These are phyloP conservation scores for Hyppa rectilinea DNA, from an alignment of 2,888 invertebrate species.

Conservation along the genomic window DNA sequence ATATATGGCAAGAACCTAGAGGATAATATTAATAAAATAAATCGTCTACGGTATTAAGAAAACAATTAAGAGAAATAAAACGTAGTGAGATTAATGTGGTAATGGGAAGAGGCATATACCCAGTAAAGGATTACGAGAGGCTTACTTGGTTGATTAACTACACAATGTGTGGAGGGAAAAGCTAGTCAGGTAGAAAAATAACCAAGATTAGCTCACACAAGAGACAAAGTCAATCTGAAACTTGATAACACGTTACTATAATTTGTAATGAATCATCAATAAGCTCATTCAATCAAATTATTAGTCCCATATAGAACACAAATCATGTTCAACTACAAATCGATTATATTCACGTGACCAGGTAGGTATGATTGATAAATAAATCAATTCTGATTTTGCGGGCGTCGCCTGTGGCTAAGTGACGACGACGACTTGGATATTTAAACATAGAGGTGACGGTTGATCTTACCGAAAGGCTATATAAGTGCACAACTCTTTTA, in stretches of 20 bases:
- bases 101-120: not conserved
- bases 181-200: not conserved
- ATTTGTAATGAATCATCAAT: conserved; percentile 14
- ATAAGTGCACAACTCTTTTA: not conserved
- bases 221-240: not conserved
- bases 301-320: conserved; percentile 10
- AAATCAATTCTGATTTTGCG: conserved; percentile 34
- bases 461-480: not conserved
- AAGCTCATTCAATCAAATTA: not conserved
- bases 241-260: not conserved
- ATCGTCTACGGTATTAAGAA: not conserved
- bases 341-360: conserved; percentile 29
- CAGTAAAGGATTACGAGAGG: not conserved
- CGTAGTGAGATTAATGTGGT: not conserved
- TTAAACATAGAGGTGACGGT: not conserved
- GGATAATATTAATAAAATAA: not conserved
- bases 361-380: conserved; percentile 41
- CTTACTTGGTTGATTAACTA: not conserved
- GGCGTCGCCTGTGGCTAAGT: conserved; percentile 34
- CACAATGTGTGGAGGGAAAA: not conserved
- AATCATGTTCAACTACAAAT: conserved; percentile 30
- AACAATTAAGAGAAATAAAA: not conserved
- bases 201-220: not conserved
- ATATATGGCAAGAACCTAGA: not conserved
- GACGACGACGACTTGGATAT: conserved; percentile 2